Percentiles rank a stretch among this genome's conserved stretches.
Evolutionary conservation across 2,113 vertebrate genomes (phyloP).

Genomic region (Andinoacara biseriatus): DNA sequence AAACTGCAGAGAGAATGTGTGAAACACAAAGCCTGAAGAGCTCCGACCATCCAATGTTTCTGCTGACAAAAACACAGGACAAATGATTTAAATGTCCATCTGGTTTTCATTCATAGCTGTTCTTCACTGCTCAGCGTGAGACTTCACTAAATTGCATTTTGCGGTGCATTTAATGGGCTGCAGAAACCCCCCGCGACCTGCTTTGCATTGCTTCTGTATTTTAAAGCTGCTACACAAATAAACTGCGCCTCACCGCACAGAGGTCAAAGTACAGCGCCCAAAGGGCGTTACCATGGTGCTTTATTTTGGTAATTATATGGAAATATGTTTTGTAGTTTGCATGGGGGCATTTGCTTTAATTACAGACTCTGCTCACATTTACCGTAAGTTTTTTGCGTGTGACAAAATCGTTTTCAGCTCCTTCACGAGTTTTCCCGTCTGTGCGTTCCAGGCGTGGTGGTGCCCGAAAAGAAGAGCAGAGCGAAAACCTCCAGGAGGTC

Average conservation of each 20-base stretch:
- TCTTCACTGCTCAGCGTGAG: not conserved
- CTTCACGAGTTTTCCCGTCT: not conserved
- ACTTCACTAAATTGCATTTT: not conserved
- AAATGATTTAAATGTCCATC: not conserved
- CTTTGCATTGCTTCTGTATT: not conserved
- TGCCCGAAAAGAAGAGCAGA: constrained; percentile 40
- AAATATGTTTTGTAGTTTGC: not conserved
- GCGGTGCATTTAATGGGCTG: not conserved
- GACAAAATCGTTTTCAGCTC: not conserved
- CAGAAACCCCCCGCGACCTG: rapidly evolving
- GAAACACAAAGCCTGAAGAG: not conserved
- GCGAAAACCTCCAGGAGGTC: constrained; percentile 38
- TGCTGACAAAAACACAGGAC: not conserved
- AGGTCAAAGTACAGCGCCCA: not conserved
- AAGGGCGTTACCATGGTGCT: not conserved
- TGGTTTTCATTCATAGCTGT: rapidly evolving
- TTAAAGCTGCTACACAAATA: not conserved
- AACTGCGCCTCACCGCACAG: not conserved
- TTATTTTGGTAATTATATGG: not conserved
- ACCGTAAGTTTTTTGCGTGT: too few species aligned
- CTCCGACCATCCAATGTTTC: not conserved
- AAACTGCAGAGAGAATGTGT: too few species aligned
- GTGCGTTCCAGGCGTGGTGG: constrained; percentile 45
- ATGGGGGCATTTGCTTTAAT: not conserved
- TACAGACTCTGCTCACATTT: not conserved